These are phyloP conservation scores for Galagoides demidoff DNA, from an alignment of 2,797 vertebrate genomes.

Conservation along the genomic window DNA sequence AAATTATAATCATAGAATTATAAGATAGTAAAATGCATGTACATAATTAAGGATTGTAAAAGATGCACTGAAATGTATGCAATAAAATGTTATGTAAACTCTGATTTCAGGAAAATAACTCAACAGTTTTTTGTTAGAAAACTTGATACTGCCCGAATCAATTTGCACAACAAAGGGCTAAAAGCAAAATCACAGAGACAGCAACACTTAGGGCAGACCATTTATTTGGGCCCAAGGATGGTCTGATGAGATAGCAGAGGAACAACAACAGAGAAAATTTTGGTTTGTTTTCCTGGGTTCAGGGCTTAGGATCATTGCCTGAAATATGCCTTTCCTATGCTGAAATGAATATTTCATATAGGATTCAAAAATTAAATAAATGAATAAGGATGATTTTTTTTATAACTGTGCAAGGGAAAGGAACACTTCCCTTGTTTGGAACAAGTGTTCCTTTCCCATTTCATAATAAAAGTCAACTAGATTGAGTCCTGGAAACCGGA, in stretches of 20 bases:
- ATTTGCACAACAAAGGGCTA: not conserved
- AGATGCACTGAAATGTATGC: not conserved
- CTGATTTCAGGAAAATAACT: not conserved
- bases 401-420: not conserved
- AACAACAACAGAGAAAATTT: not conserved
- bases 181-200: not conserved
- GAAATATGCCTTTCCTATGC: not conserved
- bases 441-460: no score
- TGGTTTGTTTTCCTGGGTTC: not conserved
- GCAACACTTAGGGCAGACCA: not conserved
- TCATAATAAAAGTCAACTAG: not conserved
- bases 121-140: not conserved
- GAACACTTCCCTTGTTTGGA: not conserved
- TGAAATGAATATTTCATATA: not conserved
- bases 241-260: not conserved
- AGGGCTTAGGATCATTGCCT: not conserved
- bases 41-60: not conserved
- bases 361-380: not conserved
- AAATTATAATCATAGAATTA: not conserved
- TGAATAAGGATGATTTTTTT: not conserved
- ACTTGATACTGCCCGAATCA: not conserved
- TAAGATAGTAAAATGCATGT: not conserved
- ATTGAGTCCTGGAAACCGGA: not conserved
- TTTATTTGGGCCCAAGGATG: not conserved
- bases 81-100: not conserved